phyloP scores from a whole-genome alignment of 1,140 invertebrate genomes.

The Megalopta genalis region DNA sequence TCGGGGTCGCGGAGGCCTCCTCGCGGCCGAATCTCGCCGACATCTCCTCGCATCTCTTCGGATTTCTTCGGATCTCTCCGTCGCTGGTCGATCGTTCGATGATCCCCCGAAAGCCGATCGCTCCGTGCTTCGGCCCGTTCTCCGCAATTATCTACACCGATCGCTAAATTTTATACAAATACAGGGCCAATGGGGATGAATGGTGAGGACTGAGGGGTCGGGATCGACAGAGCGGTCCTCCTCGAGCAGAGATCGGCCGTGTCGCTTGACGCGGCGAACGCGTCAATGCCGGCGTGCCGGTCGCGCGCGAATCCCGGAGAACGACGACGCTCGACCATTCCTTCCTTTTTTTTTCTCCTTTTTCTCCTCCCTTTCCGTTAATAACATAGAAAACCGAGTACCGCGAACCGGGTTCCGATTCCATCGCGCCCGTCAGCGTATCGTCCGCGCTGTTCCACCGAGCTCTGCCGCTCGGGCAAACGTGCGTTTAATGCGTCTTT shows the following conservation, averaged over 20 bases:
- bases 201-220: not conserved
- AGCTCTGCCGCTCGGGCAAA: slow-evolving; percentile 43
- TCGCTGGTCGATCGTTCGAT: too few relatives aligned
- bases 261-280: slow-evolving; percentile 6
- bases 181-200: slow-evolving; percentile 10
- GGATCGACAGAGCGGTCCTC: not conserved
- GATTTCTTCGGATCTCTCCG: too few relatives aligned
- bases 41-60: too few relatives aligned
- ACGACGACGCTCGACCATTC: not conserved
- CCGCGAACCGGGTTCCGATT: slow-evolving; percentile 1
- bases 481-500: slow-evolving; percentile 66
- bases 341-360: too few relatives aligned
- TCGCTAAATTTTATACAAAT: slow-evolving; percentile 74
- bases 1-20: not conserved
- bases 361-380: too few relatives aligned
- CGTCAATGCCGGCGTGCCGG: too few relatives aligned
- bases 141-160: slow-evolving; percentile 75
- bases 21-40: too few relatives aligned
- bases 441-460: not conserved
- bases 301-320: too few relatives aligned
- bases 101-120: slow-evolving; percentile 12
- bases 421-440: not conserved
- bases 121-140: slow-evolving; percentile 22
- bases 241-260: too few relatives aligned
- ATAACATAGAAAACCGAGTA: too few relatives aligned